Conservation (phyloP, 2,797 vertebrate genomes). For the Melanotaenia pygmaea region DNA sequence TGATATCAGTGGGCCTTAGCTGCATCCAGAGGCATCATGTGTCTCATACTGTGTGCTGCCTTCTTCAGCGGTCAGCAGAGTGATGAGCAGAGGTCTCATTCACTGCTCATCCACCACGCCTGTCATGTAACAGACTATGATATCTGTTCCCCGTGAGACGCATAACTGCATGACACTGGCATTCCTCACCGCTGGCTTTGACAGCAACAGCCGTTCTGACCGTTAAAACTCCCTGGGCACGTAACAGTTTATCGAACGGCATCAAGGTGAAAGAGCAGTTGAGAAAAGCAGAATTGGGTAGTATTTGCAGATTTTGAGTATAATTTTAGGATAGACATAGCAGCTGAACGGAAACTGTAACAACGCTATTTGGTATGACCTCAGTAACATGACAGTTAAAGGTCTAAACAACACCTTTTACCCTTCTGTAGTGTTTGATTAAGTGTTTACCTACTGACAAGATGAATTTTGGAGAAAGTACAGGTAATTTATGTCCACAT, state of each 20-base stretch:
- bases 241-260: constrained; percentile 47
- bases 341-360: background rate
- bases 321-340: constrained; percentile 14
- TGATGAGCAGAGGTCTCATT: constrained; percentile 58
- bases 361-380: background rate
- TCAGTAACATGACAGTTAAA: background rate
- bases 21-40: background rate
- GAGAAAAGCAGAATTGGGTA: constrained; percentile 15
- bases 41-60: background rate
- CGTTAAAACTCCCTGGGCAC: constrained; percentile 38
- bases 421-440: constrained; percentile 30
- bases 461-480: constrained; percentile 38
- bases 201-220: constrained; percentile 52
- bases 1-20: constrained; percentile 9
- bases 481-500: constrained; percentile 42
- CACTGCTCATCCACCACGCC: constrained; percentile 58
- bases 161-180: constrained; percentile 54
- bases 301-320: background rate
- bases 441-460: constrained; percentile 55
- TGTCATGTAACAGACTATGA: constrained; percentile 69
- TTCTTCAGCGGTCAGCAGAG: constrained; percentile 43
- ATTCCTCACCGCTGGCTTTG: constrained; percentile 59
- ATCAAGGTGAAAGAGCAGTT: constrained; percentile 46
- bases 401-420: constrained; percentile 6
- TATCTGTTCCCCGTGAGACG: constrained; percentile 60